Base-by-base conservation (phyloP, 2,113 vertebrate species). In the Nymphicus hollandicus region DNA sequence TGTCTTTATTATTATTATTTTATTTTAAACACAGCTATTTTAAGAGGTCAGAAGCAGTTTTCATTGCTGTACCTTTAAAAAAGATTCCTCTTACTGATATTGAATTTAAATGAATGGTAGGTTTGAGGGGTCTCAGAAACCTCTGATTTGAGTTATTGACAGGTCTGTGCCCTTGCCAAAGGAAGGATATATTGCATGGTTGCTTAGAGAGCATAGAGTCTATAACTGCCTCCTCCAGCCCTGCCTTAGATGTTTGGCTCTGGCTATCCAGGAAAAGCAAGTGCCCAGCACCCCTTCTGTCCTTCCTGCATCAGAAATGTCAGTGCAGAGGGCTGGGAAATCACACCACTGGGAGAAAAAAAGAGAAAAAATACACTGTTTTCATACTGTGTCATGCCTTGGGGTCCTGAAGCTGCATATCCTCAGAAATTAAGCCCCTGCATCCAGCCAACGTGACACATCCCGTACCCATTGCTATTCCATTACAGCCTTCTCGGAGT, bases 401-500 rank as follows among this genome's bases (percentile, higher is more conserved):
- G 79, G 22, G 16, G 55, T 74, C 46, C 35, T 58, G 43, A 24
- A 92, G 56, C 61, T 31, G 28, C 52, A 5, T 0, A 0, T 43
- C 17, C 43, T 69, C 39, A 68, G 63, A 41, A 31, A 60, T 89
- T 22, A 44, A 77, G 10, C 22, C 44, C 16, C 25, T 4, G 0
- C 11, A 4, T 37, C 39, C 33, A 58, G 64, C 35, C 17, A 3
- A 7, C 0, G 1, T 69, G 72, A 56, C 1, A 1, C 52, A 35
- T 63, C 1, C 1, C 70, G 52, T 44, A 3, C 20, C 20, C 2
- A 0, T 44, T 44, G 13, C 44, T 5, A 1, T 86, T 69, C 39
- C 17, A 0, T 66, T 73, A 23, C 69, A 53, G 9, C 27, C 64
- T 53, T 18, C 68, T 63, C 0, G 0, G 33, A 33, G 29, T 33